Evolutionary conservation across 2,113 vertebrate genomes (phyloP), one percentile per base, ranked within the genome.

Genomic region (Callithrix jacchus): DNA sequence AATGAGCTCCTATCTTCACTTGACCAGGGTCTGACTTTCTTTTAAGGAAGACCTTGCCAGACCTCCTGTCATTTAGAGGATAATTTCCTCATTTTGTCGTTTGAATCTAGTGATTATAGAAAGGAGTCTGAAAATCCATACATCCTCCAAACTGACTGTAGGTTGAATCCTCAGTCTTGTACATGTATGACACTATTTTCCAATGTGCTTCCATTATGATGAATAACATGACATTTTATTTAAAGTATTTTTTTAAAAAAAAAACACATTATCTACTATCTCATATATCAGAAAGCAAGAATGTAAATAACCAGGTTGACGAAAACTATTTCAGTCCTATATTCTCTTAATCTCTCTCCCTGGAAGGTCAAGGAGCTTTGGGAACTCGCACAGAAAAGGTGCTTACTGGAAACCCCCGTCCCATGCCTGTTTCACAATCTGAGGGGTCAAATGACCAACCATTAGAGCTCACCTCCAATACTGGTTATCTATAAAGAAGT

Each of bases 391-490:
- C 25, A 74, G 68, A 61, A 80, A 73, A 58, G 8, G 21, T 35
- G 2, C 20, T 54, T 95, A 81, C 27, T 42, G 10, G 35, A 95
- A 92, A 84, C 56, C 9, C 54, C 35, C 21, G 25, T 58, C 47
- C 16, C 18, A 14, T 93, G 64, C 16, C 52, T 30, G 0, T 37
- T 71, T 80, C 79, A 61, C 4, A 66, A 80, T 25, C 5, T 90
- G 73, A 86, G 45, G 14, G 27, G 20, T 21, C 30, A 73, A 84
- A 47, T n/a, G 56, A 84, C 37, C 66, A 92, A 90, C 0, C n/a
- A 54, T 68, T 37, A 25, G 93, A 23, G 16, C 97, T 95, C 96
- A 99, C 99, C 99, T 99, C 99, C 99, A 99, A 92, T 99, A 99
- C 0, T 98, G 98, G 37, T 98, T 98, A 1, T 98, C 98, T 0